phyloP scores from a whole-genome alignment of 2,888 invertebrate species.

The Pollenia amentaria region DNA sequence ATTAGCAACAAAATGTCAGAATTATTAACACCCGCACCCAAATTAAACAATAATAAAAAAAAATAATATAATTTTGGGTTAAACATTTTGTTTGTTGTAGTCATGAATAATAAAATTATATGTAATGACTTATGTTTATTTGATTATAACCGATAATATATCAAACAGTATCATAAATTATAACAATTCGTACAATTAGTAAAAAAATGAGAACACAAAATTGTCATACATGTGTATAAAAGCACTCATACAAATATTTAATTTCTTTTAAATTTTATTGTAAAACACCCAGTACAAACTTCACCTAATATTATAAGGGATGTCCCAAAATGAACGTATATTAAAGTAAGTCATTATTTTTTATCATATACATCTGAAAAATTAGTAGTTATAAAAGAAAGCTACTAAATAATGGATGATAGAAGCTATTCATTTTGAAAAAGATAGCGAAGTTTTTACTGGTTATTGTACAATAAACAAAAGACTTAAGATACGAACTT shows the following conservation, averaged over 20 bases:
- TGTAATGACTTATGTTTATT: constrained; percentile 63
- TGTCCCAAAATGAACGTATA: too few species aligned
- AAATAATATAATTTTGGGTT: background rate
- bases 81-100: constrained; percentile 11
- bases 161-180: constrained; percentile 61
- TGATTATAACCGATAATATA: constrained; percentile 42
- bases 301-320: too few species aligned
- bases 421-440: too few species aligned
- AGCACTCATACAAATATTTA: too few species aligned
- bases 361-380: too few species aligned
- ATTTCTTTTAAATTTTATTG: background rate
- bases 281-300: too few species aligned
- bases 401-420: too few species aligned
- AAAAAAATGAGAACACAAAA: constrained; percentile 33
- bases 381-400: too few species aligned
- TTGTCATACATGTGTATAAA: constrained; percentile 13
- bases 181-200: constrained; percentile 6
- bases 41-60: constrained; percentile 3
- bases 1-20: constrained; percentile 72
- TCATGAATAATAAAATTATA: constrained; percentile 44
- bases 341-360: too few species aligned
- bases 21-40: constrained; percentile 75
- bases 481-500: constrained; percentile 59
- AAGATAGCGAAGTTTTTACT: too few species aligned
- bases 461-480: constrained; percentile 37